Conservation (phyloP, 1,140 invertebrate genomes). For the Bactericera cockerelli region DNA sequence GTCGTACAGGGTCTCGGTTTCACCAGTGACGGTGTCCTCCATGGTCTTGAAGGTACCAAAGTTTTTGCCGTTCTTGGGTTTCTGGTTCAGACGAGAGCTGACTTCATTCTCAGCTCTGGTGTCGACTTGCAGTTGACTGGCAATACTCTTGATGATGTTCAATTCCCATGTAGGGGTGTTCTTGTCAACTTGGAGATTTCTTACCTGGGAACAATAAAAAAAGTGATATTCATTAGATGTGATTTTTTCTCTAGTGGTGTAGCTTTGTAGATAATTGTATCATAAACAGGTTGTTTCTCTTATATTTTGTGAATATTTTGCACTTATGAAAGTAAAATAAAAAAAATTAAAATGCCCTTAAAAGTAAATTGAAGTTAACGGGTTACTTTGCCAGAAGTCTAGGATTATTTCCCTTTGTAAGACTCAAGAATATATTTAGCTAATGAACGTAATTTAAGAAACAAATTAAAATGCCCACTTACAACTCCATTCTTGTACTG, state of each 20-base stretch:
- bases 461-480: too few relatives aligned
- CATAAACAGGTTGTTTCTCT: too few relatives aligned
- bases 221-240: background rate
- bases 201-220: conserved; percentile 25
- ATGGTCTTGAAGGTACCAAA: conserved; percentile 23
- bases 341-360: too few relatives aligned
- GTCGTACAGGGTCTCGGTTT: conserved; percentile 27
- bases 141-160: conserved; percentile 46
- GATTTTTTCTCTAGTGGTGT: too few relatives aligned
- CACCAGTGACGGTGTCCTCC: conserved; percentile 28
- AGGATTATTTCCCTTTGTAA: too few relatives aligned
- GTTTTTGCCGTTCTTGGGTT: conserved; percentile 18
- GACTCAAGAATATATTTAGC: too few relatives aligned
- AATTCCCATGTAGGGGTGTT: conserved; percentile 38
- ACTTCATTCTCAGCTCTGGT: conserved; percentile 20
- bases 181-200: conserved; percentile 34
- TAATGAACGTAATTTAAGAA: too few relatives aligned
- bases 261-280: too few relatives aligned
- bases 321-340: too few relatives aligned
- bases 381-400: too few relatives aligned
- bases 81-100: conserved; percentile 16
- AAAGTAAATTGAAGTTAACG: too few relatives aligned
- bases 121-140: conserved; percentile 31
- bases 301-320: too few relatives aligned
- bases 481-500: conserved; percentile 34